Evolutionary conservation across 1,140 invertebrate species (phyloP).

Genomic region (Orius insidiosus): DNA sequence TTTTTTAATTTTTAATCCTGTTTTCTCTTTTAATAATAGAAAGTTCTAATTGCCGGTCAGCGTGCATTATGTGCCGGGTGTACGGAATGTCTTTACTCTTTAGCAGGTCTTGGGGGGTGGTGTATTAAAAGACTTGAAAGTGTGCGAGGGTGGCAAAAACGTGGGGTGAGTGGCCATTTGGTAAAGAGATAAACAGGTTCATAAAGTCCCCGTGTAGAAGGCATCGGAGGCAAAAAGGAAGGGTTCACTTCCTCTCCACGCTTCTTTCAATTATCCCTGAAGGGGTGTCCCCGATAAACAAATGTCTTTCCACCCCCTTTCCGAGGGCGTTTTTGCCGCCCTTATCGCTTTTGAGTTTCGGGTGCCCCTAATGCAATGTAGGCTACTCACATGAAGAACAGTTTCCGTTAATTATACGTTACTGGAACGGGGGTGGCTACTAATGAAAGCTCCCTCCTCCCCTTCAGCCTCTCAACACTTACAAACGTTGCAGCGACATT

Average conservation of each 20-base stretch:
- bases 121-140: neutral
- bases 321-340: neutral
- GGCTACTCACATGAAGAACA: conserved; percentile 3
- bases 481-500: too few species aligned
- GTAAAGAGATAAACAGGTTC: neutral
- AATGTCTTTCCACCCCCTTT: conserved; percentile 2
- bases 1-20: too few species aligned
- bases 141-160: neutral
- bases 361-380: too few species aligned
- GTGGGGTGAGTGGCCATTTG: neutral
- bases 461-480: too few species aligned
- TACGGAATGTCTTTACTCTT: neutral
- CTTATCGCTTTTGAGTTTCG: too few species aligned
- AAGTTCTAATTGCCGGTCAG: neutral
- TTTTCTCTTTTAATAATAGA: too few species aligned
- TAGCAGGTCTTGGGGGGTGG: neutral
- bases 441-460: too few species aligned
- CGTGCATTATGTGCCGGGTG: neutral
- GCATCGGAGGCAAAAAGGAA: neutral
- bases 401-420: conserved; percentile 7
- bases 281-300: conserved; percentile 5
- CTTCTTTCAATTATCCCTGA: conserved; percentile 8
- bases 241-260: neutral
- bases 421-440: too few species aligned
- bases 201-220: neutral